Percentiles rank a stretch among this genome's conserved stretches.
These are phyloP conservation scores for Bovichtus variegatus DNA, from an alignment of 2,797 vertebrate species.

Conservation along the genomic window DNA sequence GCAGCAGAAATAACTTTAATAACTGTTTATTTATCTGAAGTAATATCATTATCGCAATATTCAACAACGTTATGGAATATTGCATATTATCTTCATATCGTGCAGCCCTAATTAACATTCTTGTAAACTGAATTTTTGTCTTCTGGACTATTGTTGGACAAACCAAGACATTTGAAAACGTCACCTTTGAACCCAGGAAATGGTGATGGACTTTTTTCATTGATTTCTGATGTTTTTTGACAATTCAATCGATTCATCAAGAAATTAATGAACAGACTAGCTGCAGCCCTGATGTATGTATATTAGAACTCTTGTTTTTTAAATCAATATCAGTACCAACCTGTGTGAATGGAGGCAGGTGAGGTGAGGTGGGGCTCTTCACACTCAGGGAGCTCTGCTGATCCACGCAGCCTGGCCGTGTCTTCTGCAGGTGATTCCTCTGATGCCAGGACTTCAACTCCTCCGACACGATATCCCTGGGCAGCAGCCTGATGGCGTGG, in stretches of 20 bases:
- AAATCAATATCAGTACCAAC: constrained; percentile 49
- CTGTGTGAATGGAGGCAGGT: constrained; percentile 80
- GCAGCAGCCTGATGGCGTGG: constrained; percentile 79
- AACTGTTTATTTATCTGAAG: no score
- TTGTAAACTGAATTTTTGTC: background rate
- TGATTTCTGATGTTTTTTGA: background rate
- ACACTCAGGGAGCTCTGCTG: constrained; percentile 80
- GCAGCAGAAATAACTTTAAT: no score
- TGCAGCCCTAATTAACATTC: no score
- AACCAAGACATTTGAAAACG: background rate
- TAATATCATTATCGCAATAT: no score
- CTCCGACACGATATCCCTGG: constrained; percentile 87
- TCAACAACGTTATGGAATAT: no score
- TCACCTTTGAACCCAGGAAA: background rate
- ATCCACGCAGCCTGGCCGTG: constrained; percentile 76
- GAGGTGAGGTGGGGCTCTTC: constrained; percentile 75
- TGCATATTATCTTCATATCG: no score
- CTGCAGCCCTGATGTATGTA: background rate
- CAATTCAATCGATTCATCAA: background rate
- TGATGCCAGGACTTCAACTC: constrained; percentile 92
- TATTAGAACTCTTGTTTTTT: background rate
- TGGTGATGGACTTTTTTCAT: background rate
- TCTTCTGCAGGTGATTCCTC: constrained; percentile 82
- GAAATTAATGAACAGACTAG: background rate
- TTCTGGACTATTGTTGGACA: background rate